Conservation (phyloP, 2,888 invertebrate genomes). For the Pristionchus maxplancki region DNA sequence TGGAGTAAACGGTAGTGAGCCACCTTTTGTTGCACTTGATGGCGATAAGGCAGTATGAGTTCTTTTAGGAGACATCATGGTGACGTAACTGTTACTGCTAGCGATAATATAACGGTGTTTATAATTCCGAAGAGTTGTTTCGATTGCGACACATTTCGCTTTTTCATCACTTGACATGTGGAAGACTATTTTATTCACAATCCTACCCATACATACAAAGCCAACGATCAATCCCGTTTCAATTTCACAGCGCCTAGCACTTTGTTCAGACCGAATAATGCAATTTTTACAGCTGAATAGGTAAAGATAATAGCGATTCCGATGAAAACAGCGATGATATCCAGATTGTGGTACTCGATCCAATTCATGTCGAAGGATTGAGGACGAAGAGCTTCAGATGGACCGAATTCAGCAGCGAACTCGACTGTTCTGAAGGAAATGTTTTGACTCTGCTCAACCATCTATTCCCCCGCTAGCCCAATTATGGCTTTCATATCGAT, state of each 20-base stretch:
- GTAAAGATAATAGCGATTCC: neutral
- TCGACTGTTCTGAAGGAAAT: neutral
- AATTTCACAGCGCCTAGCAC: neutral
- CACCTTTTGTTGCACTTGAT: too few relatives aligned
- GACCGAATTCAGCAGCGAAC: constrained; percentile 8
- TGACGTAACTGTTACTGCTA: too few relatives aligned
- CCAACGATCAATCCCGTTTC: neutral
- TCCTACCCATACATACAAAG: neutral
- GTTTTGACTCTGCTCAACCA: too few relatives aligned
- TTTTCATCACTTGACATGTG: neutral
- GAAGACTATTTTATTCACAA: neutral
- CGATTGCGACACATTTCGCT: neutral
- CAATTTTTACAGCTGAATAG: neutral
- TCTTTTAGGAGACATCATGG: too few relatives aligned
- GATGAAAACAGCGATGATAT: neutral
- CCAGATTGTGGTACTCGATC: constrained; percentile 10
- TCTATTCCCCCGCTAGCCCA: neutral
- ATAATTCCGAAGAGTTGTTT: neutral
- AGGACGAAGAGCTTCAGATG: neutral
- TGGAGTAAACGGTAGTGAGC: too few relatives aligned
- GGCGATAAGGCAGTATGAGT: too few relatives aligned
- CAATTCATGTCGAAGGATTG: constrained; percentile 4
- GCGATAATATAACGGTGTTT: too few relatives aligned
- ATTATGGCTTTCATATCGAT: too few relatives aligned
- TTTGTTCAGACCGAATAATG: neutral